Evolutionary conservation across 2,113 vertebrate genomes (phyloP).

Genomic region (Mustelus asterias): DNA sequence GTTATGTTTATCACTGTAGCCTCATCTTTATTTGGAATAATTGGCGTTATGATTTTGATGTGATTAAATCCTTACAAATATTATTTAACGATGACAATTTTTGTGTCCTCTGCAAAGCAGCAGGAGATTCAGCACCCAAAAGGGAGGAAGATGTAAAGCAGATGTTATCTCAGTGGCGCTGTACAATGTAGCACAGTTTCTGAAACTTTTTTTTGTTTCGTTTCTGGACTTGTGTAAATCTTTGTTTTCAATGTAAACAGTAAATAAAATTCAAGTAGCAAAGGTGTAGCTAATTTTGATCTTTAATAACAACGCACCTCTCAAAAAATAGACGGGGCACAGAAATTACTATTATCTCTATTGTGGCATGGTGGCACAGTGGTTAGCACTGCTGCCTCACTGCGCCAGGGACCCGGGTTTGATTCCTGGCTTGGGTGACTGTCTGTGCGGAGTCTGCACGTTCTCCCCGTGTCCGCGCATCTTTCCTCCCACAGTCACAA

Average conservation of each 20-base stretch:
- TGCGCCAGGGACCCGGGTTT: not conserved
- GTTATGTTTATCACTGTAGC: conserved; percentile 12
- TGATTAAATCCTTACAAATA: conserved; percentile 22
- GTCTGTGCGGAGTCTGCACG: no score
- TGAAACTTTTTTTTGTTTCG: conserved; percentile 30
- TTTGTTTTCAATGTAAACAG: conserved; percentile 33
- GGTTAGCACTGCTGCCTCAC: not conserved
- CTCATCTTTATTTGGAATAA: conserved; percentile 28
- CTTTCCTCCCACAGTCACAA: no score
- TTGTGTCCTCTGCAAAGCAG: not conserved
- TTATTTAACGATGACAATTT: conserved; percentile 12
- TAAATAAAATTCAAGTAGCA: conserved; percentile 37
- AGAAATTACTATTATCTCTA: not conserved
- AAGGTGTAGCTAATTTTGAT: not conserved
- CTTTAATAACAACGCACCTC: not conserved
- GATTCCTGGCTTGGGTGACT: no score
- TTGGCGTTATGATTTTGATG: conserved; percentile 30
- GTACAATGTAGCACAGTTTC: conserved; percentile 33
- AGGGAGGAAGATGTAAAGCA: not conserved
- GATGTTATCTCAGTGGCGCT: conserved; percentile 29
- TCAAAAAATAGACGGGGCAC: not conserved
- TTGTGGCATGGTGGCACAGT: not conserved
- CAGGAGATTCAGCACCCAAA: not conserved
- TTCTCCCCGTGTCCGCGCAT: no score
- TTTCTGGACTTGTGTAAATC: conserved; percentile 33